Evolutionary conservation across 2,797 vertebrate genomes (phyloP).

Genomic region (Alosa sapidissima): DNA sequence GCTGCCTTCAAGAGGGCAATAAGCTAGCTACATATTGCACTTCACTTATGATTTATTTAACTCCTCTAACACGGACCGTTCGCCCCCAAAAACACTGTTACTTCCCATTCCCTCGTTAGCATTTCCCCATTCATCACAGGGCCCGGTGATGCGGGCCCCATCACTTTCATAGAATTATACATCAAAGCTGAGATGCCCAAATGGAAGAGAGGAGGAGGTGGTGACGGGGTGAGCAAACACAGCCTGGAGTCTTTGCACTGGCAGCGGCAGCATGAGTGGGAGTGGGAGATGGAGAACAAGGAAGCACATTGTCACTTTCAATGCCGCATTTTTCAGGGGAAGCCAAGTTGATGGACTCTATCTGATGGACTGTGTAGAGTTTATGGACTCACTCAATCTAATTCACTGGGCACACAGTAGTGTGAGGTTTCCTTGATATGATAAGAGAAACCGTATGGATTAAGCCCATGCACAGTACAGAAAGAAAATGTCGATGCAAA

Average conservation of each 20-base stretch:
- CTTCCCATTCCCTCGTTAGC: neutral
- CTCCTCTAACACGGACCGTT: conserved; percentile 3
- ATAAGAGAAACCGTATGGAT: neutral
- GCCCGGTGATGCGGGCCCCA: neutral
- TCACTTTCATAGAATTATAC: neutral
- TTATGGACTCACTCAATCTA: neutral
- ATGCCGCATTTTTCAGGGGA: neutral
- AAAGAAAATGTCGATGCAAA: neutral
- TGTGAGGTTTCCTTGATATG: neutral
- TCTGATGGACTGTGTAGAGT: neutral
- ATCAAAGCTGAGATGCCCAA: neutral
- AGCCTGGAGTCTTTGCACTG: neutral
- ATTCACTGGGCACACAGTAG: neutral
- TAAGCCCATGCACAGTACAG: neutral
- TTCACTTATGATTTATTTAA: conserved; percentile 27
- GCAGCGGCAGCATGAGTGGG: neutral
- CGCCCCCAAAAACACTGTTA: neutral
- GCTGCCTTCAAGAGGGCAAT: conserved; percentile 21
- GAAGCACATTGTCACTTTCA: conserved; percentile 11
- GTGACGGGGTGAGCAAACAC: neutral
- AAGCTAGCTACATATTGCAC: neutral
- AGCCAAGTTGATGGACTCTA: conserved; percentile 7
- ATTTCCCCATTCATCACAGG: neutral
- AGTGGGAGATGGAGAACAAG: neutral
- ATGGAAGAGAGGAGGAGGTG: neutral